Evolutionary conservation across 2,888 invertebrate species (phyloP).

Genomic region (Nowickia ferox): DNA sequence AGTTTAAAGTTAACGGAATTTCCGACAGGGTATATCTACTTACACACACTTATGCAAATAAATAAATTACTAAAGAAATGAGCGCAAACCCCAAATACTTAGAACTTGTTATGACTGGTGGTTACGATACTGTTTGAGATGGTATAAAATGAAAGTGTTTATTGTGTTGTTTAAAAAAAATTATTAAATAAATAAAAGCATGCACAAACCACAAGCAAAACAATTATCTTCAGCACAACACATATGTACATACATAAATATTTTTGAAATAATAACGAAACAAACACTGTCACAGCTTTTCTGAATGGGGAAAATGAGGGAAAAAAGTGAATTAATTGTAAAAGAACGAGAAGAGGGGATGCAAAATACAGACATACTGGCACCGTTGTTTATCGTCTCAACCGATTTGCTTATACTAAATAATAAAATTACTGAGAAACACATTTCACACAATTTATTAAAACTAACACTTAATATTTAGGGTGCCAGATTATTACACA

Average conservation of each 20-base stretch:
- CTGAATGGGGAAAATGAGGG: not conserved
- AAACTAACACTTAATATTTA: not conserved
- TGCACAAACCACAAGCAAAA: constrained; percentile 46
- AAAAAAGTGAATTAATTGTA: not conserved
- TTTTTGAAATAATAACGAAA: constrained; percentile 10
- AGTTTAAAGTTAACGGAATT: too few species aligned
- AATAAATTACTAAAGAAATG: constrained; percentile 1
- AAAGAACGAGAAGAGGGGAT: constrained; percentile 10
- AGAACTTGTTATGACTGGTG: constrained; percentile 1
- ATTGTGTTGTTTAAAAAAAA: constrained; percentile 37
- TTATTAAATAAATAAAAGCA: constrained; percentile 35
- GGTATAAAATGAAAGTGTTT: constrained; percentile 41
- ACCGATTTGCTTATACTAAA: constrained; percentile 37
- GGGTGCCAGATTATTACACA: not conserved
- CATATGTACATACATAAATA: not conserved
- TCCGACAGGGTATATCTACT: too few species aligned
- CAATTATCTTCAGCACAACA: not conserved
- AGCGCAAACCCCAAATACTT: not conserved
- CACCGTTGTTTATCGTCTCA: constrained; percentile 72
- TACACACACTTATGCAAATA: not conserved
- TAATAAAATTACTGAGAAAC: constrained; percentile 34
- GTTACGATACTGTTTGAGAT: constrained; percentile 2
- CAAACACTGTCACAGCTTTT: constrained; percentile 6
- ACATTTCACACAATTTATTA: constrained; percentile 17
- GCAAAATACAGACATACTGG: constrained; percentile 73